Evolutionary conservation across 92 coral and sea anemone species (phyloP).

Genomic region (Hydrozoanthus gracilis): DNA sequence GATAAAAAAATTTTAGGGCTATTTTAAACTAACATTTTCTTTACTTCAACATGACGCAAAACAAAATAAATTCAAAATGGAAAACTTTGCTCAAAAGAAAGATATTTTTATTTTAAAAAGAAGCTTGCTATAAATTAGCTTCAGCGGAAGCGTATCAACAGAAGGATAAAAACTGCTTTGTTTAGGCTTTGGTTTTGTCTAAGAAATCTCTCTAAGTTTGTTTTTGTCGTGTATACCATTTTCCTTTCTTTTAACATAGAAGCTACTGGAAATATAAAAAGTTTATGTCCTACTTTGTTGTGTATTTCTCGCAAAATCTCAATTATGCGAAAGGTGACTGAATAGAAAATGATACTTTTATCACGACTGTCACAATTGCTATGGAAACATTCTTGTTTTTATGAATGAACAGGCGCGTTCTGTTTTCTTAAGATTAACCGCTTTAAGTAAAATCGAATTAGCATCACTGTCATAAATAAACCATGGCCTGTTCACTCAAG

Average conservation of each 20-base stretch:
- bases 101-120: too few species aligned
- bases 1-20: not conserved
- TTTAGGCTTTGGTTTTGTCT: not conserved
- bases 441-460: too few species aligned
- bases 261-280: not conserved
- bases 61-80: not conserved
- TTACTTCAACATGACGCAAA: not conserved
- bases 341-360: not conserved
- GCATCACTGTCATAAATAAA: too few species aligned
- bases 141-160: too few species aligned
- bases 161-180: too few species aligned
- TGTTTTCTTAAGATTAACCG: too few species aligned
- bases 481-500: too few species aligned
- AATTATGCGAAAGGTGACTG: not conserved
- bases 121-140: too few species aligned
- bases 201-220: not conserved
- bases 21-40: not conserved
- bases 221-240: not conserved
- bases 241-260: not conserved
- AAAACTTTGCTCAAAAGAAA: not conserved
- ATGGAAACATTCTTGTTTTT: not conserved
- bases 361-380: not conserved
- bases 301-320: constrained; percentile 4
- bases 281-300: not conserved
- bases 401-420: too few species aligned